Base-by-base conservation (phyloP, 1,140 invertebrate species). In the Oreohelix idahoensis region DNA sequence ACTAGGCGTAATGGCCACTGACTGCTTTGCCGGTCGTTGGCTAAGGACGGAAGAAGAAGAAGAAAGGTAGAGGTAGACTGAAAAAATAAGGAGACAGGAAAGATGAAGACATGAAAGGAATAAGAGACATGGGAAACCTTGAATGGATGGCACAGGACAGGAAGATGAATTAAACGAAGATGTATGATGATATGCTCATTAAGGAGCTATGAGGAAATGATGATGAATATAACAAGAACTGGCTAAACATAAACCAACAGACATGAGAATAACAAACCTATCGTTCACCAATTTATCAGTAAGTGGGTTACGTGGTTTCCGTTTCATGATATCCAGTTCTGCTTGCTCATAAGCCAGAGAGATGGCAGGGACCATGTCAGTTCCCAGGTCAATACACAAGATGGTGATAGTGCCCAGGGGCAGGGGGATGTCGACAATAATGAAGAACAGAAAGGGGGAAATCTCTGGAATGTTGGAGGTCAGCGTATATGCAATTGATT, bases 381-480 rank as follows among this genome's bases (percentile, higher is more conserved):
- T 99, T 95, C 98, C 98, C 93, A 99, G 95, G 95, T 99, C 98
- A 94, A 99, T 99, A 95, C 98, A 99, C 86, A 99, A 95, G 94
- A 99, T 99, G 87, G 98, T 99, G 84, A 99, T 98, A 79, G 98
- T 99, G 91, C 98, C 98, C 86, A 99, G 95, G 75, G 98, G 98
- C 88, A 99, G 94, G 83, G 98, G 98, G 92, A 99, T 98, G 92
- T 98, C 97, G 93, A 96, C 96, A 42, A 99, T 94, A 93, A 99
- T 99, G 94, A 99, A 99, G 84, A 98, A 95, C 92, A 99, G 95
- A 95, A 99, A 99, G 78, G 98, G 98, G 69, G 97, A 98, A 91
- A 99, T 99, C 94, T 99, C 98, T 87, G 98, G 98, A 94, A 99
- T 99, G 94, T 99, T 99, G 83, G 97, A 98, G 85, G 98, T 99